Evolutionary conservation across 2,113 vertebrate genomes (phyloP), one percentile per base, ranked within the genome.

Genomic region (Uropsilus gracilis): DNA sequence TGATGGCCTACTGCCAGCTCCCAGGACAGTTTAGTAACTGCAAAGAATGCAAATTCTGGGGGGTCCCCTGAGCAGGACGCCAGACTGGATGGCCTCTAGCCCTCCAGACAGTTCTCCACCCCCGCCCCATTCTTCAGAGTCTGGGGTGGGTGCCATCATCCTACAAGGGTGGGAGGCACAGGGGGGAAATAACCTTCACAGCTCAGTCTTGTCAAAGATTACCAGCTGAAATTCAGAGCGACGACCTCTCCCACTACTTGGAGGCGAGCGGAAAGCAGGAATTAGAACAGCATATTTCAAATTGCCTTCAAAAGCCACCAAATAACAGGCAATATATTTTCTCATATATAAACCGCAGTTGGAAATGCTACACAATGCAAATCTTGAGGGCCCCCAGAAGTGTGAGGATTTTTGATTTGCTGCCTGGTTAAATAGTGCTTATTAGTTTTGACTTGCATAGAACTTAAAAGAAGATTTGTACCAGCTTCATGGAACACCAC

Each of bases 21-120:
- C 75, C 80, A 44, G 64, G 78, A 75, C 73, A 61, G 63, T 69
- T 59, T 66, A 39, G 32, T 53, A 17, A 53, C 83, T 86, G 39
- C 22, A 8, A 63, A 92, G 88, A 76, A 89, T 76, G 44, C 63
- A 57, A 88, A 96, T 75, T 90, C 77, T 64, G 44, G 94, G 91
- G 91, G 55, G 37, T 55, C 63, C 85, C 82, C 66, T 42, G 55
- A 69, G 63, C 66, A 44, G 86, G 76, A 57, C 0, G 6, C 85
- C 53, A 89, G 73, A 89, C 86, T 53, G 91, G 96, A 97, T 82
- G 53, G 95, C 86, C 94, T 44, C 37, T 66, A 9, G 76, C 72
- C 85, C 75, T 88, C 77, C 64, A 17, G 82, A 64, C 88, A 37
- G 94, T 30, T 10, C 46, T 71, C 59, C 50, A 1, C 75, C 87